Percentiles rank a stretch among this genome's conserved stretches.
Evolutionary conservation across 1,140 invertebrate genomes (phyloP).

Genomic region (Tetramorium simillimum): DNA sequence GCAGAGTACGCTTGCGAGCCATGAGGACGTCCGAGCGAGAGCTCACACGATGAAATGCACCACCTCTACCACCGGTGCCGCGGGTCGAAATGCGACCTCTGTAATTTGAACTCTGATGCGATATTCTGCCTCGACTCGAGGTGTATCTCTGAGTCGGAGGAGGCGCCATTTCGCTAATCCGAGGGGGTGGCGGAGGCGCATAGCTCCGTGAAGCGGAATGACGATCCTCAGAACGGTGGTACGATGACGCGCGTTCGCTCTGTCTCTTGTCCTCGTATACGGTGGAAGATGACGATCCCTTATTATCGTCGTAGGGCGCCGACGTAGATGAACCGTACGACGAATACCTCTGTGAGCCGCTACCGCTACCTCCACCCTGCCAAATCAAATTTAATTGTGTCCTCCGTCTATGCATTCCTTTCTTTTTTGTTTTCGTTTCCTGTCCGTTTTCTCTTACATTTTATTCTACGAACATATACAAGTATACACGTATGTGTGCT

Average conservation of each 20-base stretch:
- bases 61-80: constrained; percentile 75
- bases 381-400: constrained; percentile 84
- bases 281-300: constrained; percentile 80
- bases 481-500: constrained; percentile 54
- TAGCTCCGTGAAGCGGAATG: constrained; percentile 82
- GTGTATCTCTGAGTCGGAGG: constrained; percentile 79
- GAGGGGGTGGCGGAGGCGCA: constrained; percentile 78
- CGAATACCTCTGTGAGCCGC: constrained; percentile 82
- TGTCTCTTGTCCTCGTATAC: constrained; percentile 83
- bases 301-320: constrained; percentile 80
- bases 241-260: constrained; percentile 81
- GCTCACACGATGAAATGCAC: constrained; percentile 79
- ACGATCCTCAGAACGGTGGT: constrained; percentile 83
- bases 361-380: constrained; percentile 82
- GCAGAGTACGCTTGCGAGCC: constrained; percentile 81
- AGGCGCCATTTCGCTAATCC: constrained; percentile 80
- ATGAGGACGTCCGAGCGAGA: constrained; percentile 79
- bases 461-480: constrained; percentile 58
- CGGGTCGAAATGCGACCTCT: constrained; percentile 81
- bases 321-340: constrained; percentile 80
- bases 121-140: constrained; percentile 81
- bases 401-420: constrained; percentile 77
- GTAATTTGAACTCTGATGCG: constrained; percentile 79
- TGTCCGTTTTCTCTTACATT: constrained; percentile 63
- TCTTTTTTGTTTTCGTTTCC: constrained; percentile 69